phyloP scores from a whole-genome alignment of 2,888 invertebrate genomes.

The Lysandra bellargus region DNA sequence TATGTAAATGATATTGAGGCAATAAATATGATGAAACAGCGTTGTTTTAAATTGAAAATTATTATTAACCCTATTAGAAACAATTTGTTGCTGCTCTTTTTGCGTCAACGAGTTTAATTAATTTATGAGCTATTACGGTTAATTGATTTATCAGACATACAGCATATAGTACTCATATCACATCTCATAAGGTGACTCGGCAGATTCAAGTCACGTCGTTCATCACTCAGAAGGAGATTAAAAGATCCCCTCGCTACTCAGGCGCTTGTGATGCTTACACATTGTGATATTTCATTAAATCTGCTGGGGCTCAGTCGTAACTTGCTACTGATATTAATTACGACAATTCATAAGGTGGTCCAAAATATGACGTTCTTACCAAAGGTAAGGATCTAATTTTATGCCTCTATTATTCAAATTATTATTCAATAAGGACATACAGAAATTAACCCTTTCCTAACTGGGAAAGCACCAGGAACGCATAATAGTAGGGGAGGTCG shows the following conservation, averaged over 20 bases:
- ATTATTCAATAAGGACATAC: background rate
- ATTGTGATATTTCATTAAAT: slow-evolving; percentile 28
- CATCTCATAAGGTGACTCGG: slow-evolving; percentile 37
- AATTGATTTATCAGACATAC: slow-evolving; percentile 24
- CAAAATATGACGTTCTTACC: background rate
- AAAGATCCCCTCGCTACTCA: slow-evolving; percentile 23
- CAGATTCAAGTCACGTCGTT: slow-evolving; percentile 38
- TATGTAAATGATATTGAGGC: slow-evolving; percentile 29
- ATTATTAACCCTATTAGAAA: background rate
- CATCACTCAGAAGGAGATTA: slow-evolving; percentile 35
- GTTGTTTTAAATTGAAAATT: background rate
- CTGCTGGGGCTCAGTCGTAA: slow-evolving; percentile 19
- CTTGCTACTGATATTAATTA: slow-evolving; percentile 9
- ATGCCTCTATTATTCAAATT: no score
- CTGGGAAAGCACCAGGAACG: background rate
- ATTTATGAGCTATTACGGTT: background rate
- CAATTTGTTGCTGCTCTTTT: background rate
- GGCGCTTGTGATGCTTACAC: slow-evolving; percentile 1
- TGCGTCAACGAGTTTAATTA: background rate
- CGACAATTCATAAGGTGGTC: background rate
- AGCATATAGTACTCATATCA: slow-evolving; percentile 27
- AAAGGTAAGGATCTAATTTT: background rate
- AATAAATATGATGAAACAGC: slow-evolving; percentile 17
- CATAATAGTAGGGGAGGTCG: background rate
- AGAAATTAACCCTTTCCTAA: slow-evolving; percentile 16